phyloP scores from a whole-genome alignment of 1,140 invertebrate genomes.

The Luehdorfia chinensis region DNA sequence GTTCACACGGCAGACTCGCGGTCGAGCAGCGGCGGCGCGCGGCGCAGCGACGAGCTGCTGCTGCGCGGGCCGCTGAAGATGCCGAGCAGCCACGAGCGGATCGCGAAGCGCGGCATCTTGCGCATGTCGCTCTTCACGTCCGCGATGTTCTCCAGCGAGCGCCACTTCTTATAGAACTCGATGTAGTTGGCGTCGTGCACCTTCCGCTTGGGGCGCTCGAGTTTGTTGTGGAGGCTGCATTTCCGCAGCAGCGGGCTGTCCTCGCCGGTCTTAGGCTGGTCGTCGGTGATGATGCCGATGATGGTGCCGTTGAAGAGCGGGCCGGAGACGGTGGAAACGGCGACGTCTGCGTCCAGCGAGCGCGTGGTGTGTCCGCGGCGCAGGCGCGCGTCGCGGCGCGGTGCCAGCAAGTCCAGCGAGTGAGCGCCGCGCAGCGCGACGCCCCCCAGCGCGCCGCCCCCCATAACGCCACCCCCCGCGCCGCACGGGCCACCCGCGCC shows the following conservation, averaged over 20 bases:
- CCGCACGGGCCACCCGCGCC: background rate
- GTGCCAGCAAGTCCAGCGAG: slow-evolving; percentile 58
- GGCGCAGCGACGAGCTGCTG: slow-evolving; percentile 81
- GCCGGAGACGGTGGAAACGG: slow-evolving; percentile 60
- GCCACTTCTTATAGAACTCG: slow-evolving; percentile 83
- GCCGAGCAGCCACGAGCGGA: slow-evolving; percentile 83
- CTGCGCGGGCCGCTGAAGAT: slow-evolving; percentile 81
- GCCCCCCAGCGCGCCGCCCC: slow-evolving; percentile 2
- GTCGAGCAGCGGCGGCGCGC: slow-evolving; percentile 72
- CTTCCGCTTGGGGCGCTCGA: slow-evolving; percentile 58
- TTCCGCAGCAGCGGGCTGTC: slow-evolving; percentile 70
- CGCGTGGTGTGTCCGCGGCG: slow-evolving; percentile 55
- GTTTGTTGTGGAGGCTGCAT: slow-evolving; percentile 63
- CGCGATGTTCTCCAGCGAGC: slow-evolving; percentile 84
- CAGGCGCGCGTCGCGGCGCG: slow-evolving; percentile 32
- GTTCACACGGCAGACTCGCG: slow-evolving; percentile 67
- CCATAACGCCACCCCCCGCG: slow-evolving; percentile 9
- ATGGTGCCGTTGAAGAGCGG: slow-evolving; percentile 69
- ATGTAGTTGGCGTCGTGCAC: slow-evolving; percentile 70
- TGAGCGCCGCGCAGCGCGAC: slow-evolving; percentile 45
- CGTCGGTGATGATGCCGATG: slow-evolving; percentile 72
- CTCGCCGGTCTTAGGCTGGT: slow-evolving; percentile 59
- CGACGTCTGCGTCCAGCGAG: slow-evolving; percentile 59
- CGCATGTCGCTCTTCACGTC: slow-evolving; percentile 69
- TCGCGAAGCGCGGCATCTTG: slow-evolving; percentile 75